phyloP scores from a whole-genome alignment of 2,888 invertebrate genomes.

The Chymomyza caudatula region DNA sequence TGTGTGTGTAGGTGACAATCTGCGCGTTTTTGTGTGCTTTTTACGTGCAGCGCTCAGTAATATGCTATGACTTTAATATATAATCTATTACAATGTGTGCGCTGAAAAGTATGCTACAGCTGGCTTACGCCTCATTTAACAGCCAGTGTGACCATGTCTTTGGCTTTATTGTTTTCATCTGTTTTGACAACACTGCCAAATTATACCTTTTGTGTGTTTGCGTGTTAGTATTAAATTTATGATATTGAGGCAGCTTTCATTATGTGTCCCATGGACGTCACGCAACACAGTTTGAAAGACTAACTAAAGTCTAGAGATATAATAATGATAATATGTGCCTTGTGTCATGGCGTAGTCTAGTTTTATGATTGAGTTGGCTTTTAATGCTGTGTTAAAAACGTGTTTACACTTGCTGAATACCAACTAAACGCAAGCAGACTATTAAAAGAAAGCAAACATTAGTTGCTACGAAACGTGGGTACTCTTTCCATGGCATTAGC shows the following conservation, averaged over 20 bases:
- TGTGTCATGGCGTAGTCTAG: background rate
- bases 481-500: background rate
- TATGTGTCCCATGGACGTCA: constrained; percentile 36
- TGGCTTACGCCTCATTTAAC: constrained; percentile 30
- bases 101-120: background rate
- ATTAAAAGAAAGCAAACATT: background rate
- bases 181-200: background rate
- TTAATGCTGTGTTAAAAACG: background rate
- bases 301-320: background rate
- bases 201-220: constrained; percentile 9
- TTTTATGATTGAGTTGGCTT: background rate
- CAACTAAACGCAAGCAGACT: background rate
- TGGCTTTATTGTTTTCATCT: background rate
- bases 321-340: constrained; percentile 6
- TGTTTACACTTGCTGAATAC: background rate
- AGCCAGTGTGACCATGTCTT: background rate
- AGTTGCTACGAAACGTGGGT: background rate
- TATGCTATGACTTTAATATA: constrained; percentile 28
- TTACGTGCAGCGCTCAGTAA: constrained; percentile 48
- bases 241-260: constrained; percentile 61
- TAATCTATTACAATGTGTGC: constrained; percentile 5
- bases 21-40: constrained; percentile 5
- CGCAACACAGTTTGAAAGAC: background rate
- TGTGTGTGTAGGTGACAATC: background rate
- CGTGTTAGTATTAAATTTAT: constrained; percentile 37